Conservation (phyloP, 2,113 vertebrate species). For the Etheostoma spectabile region DNA sequence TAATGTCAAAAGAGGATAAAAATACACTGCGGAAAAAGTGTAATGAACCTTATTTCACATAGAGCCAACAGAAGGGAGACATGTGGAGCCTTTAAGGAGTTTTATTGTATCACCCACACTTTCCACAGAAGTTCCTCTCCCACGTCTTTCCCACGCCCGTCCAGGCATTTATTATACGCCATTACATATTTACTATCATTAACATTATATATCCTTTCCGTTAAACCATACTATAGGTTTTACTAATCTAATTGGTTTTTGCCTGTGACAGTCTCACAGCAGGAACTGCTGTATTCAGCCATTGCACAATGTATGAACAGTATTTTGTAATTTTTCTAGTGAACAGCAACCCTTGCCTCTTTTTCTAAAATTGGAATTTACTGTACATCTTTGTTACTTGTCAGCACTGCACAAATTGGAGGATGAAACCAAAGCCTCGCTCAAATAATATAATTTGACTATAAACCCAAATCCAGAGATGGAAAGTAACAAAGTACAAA, state of each 20-base stretch:
- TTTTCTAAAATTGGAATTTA: neutral
- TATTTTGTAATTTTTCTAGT: neutral
- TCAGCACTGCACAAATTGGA: neutral
- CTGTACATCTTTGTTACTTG: constrained; percentile 13
- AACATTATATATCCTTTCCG: neutral
- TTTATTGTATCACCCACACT: constrained; percentile 6
- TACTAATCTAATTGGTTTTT: neutral
- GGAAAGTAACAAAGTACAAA: too few relatives aligned
- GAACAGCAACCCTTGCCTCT: neutral
- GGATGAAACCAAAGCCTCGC: constrained; percentile 2
- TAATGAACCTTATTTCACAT: neutral
- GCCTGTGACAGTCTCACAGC: neutral
- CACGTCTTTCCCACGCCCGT: neutral
- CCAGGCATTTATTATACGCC: neutral
- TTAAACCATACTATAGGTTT: neutral
- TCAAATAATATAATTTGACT: constrained; percentile 9
- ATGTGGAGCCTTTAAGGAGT: constrained; percentile 3
- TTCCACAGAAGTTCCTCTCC: constrained; percentile 4
- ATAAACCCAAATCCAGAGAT: constrained; percentile 43
- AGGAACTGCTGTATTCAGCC: neutral
- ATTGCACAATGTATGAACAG: neutral
- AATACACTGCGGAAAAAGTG: neutral
- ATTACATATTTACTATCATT: neutral
- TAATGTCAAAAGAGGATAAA: neutral
- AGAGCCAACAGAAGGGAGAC: neutral